phyloP scores from a whole-genome alignment of 2,113 vertebrate species.

The Junco hyemalis region DNA sequence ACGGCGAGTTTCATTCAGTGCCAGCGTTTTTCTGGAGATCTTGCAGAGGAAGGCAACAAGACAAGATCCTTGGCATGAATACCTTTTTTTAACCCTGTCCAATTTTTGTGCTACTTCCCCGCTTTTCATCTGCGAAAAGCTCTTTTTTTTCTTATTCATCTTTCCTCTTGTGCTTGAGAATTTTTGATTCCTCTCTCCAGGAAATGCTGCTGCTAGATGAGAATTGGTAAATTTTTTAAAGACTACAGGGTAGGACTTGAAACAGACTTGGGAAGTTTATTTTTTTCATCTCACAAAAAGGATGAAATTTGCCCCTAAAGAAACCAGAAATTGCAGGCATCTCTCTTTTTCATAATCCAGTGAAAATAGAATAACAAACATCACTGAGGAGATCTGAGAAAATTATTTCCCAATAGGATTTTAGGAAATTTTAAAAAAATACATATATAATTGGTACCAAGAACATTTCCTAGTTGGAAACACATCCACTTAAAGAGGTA shows the following conservation, averaged over 20 bases:
- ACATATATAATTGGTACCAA: not conserved
- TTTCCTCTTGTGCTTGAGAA: not conserved
- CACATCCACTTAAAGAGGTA: not conserved
- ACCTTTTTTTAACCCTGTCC: not conserved
- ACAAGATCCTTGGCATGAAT: not conserved
- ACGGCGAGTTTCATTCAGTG: not conserved
- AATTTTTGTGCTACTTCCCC: not conserved
- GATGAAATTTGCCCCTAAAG: not conserved
- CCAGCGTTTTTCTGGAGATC: not conserved
- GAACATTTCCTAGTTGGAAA: not conserved
- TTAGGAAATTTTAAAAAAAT: not conserved
- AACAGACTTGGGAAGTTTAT: not conserved
- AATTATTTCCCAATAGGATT: not conserved
- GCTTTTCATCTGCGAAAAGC: not conserved
- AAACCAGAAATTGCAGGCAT: not conserved
- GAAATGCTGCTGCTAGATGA: not conserved
- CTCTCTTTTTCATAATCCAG: not conserved
- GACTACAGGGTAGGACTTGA: not conserved
- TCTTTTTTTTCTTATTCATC: not conserved
- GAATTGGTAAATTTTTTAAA: not conserved
- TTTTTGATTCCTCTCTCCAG: not conserved
- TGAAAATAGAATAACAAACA: not conserved
- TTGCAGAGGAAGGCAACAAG: constrained; percentile 5
- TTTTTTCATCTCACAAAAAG: not conserved
- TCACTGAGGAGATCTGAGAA: not conserved